Evolutionary conservation across 2,888 invertebrate species (phyloP).

Genomic region (Leptogaster cylindrica): DNA sequence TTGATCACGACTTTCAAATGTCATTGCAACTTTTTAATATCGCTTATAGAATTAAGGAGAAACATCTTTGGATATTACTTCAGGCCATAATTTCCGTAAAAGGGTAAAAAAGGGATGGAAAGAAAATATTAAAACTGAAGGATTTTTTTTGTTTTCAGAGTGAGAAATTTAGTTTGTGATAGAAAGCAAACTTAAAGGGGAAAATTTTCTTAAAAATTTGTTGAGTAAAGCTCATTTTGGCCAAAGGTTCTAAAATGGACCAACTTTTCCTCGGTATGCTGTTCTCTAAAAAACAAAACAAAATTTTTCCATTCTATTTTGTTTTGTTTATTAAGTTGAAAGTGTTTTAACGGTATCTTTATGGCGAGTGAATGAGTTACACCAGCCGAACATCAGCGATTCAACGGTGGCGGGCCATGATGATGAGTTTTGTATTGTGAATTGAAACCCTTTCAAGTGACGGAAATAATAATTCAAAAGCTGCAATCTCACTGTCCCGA

Average conservation of each 20-base stretch:
- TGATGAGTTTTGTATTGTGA: no score
- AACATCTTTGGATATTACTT: conserved; percentile 39
- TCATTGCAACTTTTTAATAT: conserved; percentile 39
- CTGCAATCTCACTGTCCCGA: no score
- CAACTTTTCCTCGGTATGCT: neutral
- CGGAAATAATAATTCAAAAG: no score
- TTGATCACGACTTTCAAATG: conserved; percentile 24
- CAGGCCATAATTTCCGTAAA: conserved; percentile 32
- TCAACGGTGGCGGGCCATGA: no score
- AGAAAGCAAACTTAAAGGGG: neutral
- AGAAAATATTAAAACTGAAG: conserved; percentile 26
- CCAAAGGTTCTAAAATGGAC: conserved; percentile 1
- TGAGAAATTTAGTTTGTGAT: no score
- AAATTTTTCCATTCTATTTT: neutral
- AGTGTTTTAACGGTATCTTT: no score
- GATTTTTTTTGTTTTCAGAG: no score
- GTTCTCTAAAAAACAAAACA: neutral
- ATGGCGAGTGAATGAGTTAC: no score
- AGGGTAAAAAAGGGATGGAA: conserved; percentile 8
- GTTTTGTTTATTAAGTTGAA: no score
- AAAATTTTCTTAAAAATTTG: conserved; percentile 26
- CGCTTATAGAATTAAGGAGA: conserved; percentile 36
- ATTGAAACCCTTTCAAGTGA: no score
- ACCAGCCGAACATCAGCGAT: no score
- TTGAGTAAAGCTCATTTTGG: conserved; percentile 33